These are phyloP conservation scores for Stichodactyla mertensii DNA, from an alignment of 64 coral and sea anemone genomes.

Conservation along the genomic window DNA sequence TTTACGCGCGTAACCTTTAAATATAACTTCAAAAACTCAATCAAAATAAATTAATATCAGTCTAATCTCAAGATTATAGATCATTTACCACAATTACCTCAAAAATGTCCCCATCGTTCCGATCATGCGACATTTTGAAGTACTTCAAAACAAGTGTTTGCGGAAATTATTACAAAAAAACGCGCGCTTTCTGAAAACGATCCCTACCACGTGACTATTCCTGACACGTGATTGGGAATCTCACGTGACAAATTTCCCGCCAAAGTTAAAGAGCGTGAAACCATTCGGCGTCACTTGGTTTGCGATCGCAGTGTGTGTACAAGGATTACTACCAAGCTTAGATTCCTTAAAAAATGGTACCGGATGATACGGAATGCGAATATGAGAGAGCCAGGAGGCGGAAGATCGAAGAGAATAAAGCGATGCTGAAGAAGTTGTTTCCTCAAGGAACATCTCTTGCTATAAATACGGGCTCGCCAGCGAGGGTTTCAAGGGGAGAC, in stretches of 20 bases:
- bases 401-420: constrained; percentile 78
- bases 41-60: background rate
- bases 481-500: background rate
- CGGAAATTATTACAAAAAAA: background rate
- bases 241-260: constrained; percentile 20
- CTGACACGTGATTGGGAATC: background rate
- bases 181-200: background rate
- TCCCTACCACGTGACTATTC: background rate
- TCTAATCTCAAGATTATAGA: background rate
- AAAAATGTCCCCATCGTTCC: background rate
- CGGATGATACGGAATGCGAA: constrained; percentile 31
- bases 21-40: background rate
- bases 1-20: too few species aligned
- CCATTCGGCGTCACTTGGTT: background rate
- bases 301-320: background rate
- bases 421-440: constrained; percentile 71
- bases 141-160: background rate
- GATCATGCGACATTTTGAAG: background rate
- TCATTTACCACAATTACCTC: background rate
- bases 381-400: constrained; percentile 64
- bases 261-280: constrained; percentile 22
- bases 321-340: background rate
- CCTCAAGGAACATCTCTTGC: constrained; percentile 33
- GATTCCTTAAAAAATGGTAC: constrained; percentile 21
- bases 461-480: background rate